Conservation (phyloP, 2,797 vertebrate species). For the Eulemur rubriventer region DNA sequence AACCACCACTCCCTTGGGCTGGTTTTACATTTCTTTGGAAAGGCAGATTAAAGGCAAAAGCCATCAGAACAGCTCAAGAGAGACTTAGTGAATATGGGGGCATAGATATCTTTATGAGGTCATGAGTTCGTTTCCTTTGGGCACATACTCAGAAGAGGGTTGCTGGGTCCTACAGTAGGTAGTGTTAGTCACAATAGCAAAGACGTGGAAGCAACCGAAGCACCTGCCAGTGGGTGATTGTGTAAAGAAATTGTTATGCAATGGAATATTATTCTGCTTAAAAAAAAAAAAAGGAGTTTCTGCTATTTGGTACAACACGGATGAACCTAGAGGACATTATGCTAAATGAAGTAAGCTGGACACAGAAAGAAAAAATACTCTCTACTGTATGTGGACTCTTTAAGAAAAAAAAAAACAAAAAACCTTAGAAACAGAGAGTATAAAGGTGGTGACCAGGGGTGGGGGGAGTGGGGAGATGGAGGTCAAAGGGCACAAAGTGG, state of each 20-base stretch:
- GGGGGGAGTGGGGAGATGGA: not conserved
- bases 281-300: not conserved
- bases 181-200: not conserved
- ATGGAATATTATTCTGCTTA: not conserved
- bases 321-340: not conserved
- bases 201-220: not conserved
- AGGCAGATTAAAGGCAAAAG: constrained; percentile 6
- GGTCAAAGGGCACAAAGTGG: not conserved
- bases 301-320: not conserved
- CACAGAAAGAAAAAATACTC: not conserved
- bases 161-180: not conserved
- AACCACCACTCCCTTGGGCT: not conserved
- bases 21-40: not conserved
- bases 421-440: not conserved
- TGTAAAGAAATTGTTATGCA: not conserved
- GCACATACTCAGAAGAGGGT: not conserved
- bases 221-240: not conserved
- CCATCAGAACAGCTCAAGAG: constrained; percentile 24
- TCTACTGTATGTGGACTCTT: not conserved
- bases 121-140: not conserved
- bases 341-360: not conserved
- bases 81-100: not conserved
- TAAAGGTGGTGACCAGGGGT: not conserved
- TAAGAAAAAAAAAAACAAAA: not conserved
- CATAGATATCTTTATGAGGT: not conserved